A percentile compares a stretch with the other conserved stretches of the same genome.
Conservation (phyloP, 2,797 vertebrate species). For the Sciurus vulgaris region DNA sequence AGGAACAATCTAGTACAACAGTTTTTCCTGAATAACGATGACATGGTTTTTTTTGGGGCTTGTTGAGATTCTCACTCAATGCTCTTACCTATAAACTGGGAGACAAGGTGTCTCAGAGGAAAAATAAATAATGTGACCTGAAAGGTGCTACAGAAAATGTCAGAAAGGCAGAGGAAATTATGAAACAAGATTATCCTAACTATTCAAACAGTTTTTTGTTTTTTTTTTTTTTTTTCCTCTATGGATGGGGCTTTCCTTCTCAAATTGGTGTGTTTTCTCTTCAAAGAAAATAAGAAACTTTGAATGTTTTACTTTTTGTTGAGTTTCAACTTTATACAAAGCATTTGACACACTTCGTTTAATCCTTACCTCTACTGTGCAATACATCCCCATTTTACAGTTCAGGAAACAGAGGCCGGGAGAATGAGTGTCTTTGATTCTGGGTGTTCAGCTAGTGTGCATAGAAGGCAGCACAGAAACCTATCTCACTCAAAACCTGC, state of each 20-base stretch:
- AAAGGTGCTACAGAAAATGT: conserved; percentile 1
- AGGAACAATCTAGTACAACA: background rate
- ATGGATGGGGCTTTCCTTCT: background rate
- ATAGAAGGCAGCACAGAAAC: background rate
- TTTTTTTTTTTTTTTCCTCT: background rate
- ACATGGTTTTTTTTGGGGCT: conserved; percentile 42
- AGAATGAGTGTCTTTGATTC: background rate
- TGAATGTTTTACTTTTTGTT: background rate
- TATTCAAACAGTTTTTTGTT: background rate
- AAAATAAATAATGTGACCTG: background rate
- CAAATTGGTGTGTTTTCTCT: background rate
- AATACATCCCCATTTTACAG: background rate
- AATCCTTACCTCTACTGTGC: background rate
- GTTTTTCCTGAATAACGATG: conserved; percentile 47
- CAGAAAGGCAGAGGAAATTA: conserved; percentile 23
- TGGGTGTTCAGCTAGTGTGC: background rate
- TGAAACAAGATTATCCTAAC: background rate
- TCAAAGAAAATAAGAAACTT: conserved; percentile 23
- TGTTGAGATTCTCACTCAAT: background rate
- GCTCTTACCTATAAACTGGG: background rate
- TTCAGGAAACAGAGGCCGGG: background rate
- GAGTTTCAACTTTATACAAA: background rate
- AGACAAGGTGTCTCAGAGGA: conserved; percentile 12
- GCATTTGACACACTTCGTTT: background rate
- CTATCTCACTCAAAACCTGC: background rate